Evolutionary conservation across 2,113 vertebrate genomes (phyloP).

Genomic region (Pomatostomus ruficeps): DNA sequence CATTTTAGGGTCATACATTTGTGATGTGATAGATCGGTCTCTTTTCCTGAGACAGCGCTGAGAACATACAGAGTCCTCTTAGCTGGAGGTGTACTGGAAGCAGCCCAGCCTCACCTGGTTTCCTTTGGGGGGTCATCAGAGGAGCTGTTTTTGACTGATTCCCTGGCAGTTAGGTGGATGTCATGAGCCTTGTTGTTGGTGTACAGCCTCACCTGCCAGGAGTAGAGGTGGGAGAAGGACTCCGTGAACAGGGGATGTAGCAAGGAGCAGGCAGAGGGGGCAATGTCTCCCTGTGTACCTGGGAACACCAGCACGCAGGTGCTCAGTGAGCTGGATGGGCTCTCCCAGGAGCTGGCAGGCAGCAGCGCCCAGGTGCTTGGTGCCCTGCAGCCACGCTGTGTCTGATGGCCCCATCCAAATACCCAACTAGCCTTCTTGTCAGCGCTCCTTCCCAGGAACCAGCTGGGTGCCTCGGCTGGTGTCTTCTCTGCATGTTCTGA

Average conservation of each 20-base stretch:
- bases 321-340: accelerated
- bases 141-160: neutral
- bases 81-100: neutral
- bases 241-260: neutral
- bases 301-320: accelerated
- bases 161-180: accelerated
- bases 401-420: accelerated
- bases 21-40: neutral
- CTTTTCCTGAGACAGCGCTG: neutral
- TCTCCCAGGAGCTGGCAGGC: neutral
- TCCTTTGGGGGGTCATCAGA: neutral
- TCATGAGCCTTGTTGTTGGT: neutral
- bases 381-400: accelerated
- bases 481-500: neutral
- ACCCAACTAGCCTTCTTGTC: too few relatives aligned
- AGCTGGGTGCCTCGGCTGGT: accelerated
- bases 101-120: accelerated
- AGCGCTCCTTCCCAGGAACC: neutral
- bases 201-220: neutral
- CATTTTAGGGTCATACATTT: neutral
- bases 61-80: too few relatives aligned
- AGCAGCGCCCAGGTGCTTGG: neutral
- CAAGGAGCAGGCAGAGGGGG: neutral
- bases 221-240: neutral
- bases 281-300: accelerated